Base-by-base conservation (phyloP, 30 jellyfish, hydroid and myxozoan genomes). In the Kudoa iwatai region DNA sequence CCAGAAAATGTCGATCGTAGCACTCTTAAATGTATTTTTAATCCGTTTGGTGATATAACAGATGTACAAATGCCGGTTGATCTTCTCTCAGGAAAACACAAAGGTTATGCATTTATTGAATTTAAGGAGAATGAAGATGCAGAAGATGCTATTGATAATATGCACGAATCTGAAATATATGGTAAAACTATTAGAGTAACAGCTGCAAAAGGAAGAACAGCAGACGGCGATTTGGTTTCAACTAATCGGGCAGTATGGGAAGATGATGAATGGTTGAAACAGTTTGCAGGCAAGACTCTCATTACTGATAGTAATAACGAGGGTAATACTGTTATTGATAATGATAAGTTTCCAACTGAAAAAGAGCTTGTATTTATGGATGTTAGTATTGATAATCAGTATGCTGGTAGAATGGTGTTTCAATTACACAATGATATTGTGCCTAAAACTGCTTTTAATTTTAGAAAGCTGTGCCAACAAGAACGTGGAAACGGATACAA, bases 1-100 rank as follows among this genome's bases (percentile, higher is more conserved):
- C 77, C 86, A 3, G 91, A 69, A 32, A 83, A 69, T 25, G 91
- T 69, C n/a, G 87, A 69, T 40, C 86, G 54, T n/a, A 60, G 59
- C 24, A 48, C 59, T 1, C 34, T 69, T 0, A 85, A 69, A 39
- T 83, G 83, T 20, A 86, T 86, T 23, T 69, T 69, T 34, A 69
- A 58, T 24, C 91, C 91, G 39, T 69, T 69, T 54, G 91, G 91
- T 25, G 86, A 69, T 42, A 48, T 69, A 12, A 38, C 54, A 12
- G 91, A 69, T 26, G 59, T 69, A 16, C 83, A 69, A 24, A 69
- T 69, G 1, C 91, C 91, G 4, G 24, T 69, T 2, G 91, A 69
- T 43, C 59, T 58, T 10, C 2, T n/a, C 11, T 9, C 32, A 51
- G 62, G 52, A 44, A 53, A 54, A 30, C 90, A 68, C 35, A 40